These are phyloP conservation scores for Grammomys dolichurus DNA, from an alignment of 2,113 vertebrate species.

Conservation along the genomic window DNA sequence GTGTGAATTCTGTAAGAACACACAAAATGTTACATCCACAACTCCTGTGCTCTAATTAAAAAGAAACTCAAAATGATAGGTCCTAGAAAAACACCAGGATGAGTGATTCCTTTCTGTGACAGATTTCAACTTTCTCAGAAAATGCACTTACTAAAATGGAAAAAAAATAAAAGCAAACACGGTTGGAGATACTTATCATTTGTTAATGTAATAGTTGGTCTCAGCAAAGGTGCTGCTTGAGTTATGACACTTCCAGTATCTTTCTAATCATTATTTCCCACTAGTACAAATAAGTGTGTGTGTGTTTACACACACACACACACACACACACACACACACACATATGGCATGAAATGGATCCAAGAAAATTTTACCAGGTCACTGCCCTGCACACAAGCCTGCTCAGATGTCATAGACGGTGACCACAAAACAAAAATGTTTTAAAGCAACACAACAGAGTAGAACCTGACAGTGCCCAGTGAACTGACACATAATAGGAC, in stretches of 20 bases:
- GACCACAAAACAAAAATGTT: not conserved
- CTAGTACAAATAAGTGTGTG: not conserved
- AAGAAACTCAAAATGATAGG: conserved; percentile 61
- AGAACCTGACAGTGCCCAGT: not conserved
- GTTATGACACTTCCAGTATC: conserved; percentile 40
- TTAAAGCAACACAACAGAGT: not conserved
- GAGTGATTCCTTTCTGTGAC: conserved; percentile 1
- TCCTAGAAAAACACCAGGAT: conserved; percentile 38
- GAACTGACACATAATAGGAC: not conserved
- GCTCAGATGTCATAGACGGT: not conserved
- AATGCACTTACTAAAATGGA: conserved; percentile 30
- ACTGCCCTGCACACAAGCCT: not conserved
- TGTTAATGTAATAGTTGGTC: conserved; percentile 24
- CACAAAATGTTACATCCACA: conserved; percentile 58
- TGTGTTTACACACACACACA: too few relatives aligned
- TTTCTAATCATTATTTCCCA: conserved; percentile 19
- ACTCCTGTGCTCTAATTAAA: conserved; percentile 66
- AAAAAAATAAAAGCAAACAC: not conserved
- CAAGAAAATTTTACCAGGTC: not conserved
- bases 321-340: too few relatives aligned
- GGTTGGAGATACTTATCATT: conserved; percentile 45
- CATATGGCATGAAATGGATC: not conserved
- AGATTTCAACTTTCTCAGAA: conserved; percentile 61
- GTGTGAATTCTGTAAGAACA: conserved; percentile 72
- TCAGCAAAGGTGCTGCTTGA: not conserved